Percentiles rank a stretch among this genome's conserved stretches.
phyloP scores from a whole-genome alignment of 2,888 invertebrate species.

The Psylliodes chrysocephalus region DNA sequence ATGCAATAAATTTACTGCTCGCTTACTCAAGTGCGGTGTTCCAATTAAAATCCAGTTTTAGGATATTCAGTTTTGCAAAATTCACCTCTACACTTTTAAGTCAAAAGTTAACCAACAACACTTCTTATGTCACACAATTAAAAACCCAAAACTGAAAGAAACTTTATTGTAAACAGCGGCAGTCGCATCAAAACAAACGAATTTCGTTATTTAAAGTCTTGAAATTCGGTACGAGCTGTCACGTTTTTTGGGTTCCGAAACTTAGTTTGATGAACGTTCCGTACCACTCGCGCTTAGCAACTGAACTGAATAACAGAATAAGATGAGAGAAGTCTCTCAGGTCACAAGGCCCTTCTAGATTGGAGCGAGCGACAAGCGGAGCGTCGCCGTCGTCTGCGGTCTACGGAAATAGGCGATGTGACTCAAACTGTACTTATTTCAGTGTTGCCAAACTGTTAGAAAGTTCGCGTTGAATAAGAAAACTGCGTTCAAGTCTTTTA shows the following conservation, averaged over 20 bases:
- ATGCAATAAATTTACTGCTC: constrained; percentile 31
- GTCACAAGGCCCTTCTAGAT: constrained; percentile 27
- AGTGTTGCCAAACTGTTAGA: neutral
- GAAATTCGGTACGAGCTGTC: neutral
- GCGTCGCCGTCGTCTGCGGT: constrained; percentile 18
- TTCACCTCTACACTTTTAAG: constrained; percentile 2
- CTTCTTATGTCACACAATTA: neutral
- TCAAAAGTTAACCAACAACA: neutral
- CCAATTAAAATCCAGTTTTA: constrained; percentile 39
- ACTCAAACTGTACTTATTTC: constrained; percentile 29
- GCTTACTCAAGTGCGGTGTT: constrained; percentile 33
- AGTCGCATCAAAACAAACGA: neutral
- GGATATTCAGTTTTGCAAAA: constrained; percentile 17
- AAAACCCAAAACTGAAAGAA: neutral
- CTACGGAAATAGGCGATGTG: constrained; percentile 34
- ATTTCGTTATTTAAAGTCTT: neutral
- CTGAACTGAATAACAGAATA: neutral
- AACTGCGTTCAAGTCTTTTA: no score
- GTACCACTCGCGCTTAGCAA: neutral
- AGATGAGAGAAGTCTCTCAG: constrained; percentile 5
- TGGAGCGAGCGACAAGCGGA: constrained; percentile 17
- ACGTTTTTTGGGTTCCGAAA: neutral
- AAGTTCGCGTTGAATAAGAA: no score
- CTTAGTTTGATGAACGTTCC: neutral
- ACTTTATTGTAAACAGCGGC: neutral